Percentiles rank a stretch among this genome's conserved stretches.
Evolutionary conservation across 2,888 invertebrate species (phyloP).

Genomic region (Dioctria linearis): DNA sequence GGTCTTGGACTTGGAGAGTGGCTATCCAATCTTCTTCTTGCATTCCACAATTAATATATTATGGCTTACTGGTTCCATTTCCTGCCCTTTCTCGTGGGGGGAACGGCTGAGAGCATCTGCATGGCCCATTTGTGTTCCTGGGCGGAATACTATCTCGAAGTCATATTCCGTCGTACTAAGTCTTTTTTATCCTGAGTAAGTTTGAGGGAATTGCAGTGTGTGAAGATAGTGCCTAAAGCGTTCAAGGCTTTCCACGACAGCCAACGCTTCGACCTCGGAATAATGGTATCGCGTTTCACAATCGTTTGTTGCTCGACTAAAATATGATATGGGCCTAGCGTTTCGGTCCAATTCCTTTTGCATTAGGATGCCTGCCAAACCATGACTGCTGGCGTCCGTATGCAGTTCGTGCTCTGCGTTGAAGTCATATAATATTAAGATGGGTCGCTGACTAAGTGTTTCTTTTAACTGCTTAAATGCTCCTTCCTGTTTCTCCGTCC

Average conservation of each 20-base stretch:
- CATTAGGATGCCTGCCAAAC: no score
- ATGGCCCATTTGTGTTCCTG: not conserved
- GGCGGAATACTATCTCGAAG: conserved; percentile 24
- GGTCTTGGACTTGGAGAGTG: conserved; percentile 56
- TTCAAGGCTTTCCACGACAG: conserved; percentile 35
- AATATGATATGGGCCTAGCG: conserved; percentile 21
- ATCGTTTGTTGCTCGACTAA: conserved; percentile 23
- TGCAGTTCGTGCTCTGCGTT: no score
- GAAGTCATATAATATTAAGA: no score
- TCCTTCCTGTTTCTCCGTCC: no score
- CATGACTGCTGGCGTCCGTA: no score
- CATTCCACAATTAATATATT: conserved; percentile 16
- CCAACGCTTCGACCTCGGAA: conserved; percentile 29
- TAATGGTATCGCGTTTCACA: conserved; percentile 4
- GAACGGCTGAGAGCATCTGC: conserved; percentile 13
- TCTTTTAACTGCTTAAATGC: no score
- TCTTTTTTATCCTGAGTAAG: conserved; percentile 38
- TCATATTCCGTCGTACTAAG: conserved; percentile 35
- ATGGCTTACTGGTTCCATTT: not conserved
- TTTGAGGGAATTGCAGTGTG: conserved; percentile 34
- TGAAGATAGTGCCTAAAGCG: conserved; percentile 25
- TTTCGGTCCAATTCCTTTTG: no score
- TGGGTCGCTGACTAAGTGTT: no score
- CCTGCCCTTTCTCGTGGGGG: not conserved
- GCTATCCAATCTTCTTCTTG: conserved; percentile 56